phyloP scores from a whole-genome alignment of 2,113 vertebrate genomes.

The Eupsittula cactorum region DNA sequence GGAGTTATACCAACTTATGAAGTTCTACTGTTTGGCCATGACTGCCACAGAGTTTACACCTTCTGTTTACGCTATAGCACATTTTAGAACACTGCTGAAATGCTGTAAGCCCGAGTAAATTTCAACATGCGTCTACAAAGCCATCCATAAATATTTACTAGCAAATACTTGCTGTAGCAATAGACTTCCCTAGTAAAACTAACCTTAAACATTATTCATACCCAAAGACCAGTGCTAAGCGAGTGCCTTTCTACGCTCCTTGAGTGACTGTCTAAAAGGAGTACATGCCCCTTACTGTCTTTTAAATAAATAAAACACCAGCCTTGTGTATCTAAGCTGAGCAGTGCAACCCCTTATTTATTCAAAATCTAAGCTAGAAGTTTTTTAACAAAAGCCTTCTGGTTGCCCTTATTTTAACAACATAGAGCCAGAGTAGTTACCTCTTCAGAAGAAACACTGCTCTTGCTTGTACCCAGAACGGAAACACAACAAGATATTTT shows the following conservation, averaged over 20 bases:
- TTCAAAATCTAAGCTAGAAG: not conserved
- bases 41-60: not conserved
- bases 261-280: not conserved
- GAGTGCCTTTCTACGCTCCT: not conserved
- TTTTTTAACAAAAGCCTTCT: constrained; percentile 23
- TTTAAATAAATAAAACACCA: not conserved
- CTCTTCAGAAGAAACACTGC: not conserved
- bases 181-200: not conserved
- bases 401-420: not conserved
- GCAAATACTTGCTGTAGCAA: not conserved
- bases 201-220: not conserved
- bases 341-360: not conserved
- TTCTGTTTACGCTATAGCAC: not conserved
- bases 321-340: not conserved
- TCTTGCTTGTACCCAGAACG: not conserved
- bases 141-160: not conserved
- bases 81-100: not conserved
- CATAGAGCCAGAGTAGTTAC: not conserved
- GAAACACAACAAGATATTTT: not conserved
- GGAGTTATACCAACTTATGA: not conserved
- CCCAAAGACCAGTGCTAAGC: not conserved
- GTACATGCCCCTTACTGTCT: not conserved
- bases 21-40: not conserved
- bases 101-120: not conserved
- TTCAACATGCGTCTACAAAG: not conserved